Percentiles rank a stretch among this genome's conserved stretches.
Evolutionary conservation across 2,797 vertebrate species (phyloP).

Genomic region (Odontamblyopus rebecca): DNA sequence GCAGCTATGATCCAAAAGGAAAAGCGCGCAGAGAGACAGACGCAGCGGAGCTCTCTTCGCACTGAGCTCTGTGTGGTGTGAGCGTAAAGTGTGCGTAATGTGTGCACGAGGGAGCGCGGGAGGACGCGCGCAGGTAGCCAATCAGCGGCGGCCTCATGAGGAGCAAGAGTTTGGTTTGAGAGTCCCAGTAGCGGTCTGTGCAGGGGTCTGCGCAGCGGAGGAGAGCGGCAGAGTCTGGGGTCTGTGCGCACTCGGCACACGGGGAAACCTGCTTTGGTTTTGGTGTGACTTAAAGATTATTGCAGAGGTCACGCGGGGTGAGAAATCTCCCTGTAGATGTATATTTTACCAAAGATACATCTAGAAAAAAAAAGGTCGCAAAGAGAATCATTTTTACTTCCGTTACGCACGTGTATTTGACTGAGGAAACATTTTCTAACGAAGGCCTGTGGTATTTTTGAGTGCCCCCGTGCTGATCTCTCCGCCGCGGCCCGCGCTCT

Average conservation of each 20-base stretch:
- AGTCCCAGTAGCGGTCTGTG: not conserved
- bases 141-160: constrained; percentile 32
- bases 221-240: not conserved
- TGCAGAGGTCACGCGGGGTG: constrained; percentile 1
- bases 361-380: too few relatives aligned
- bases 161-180: constrained; percentile 2
- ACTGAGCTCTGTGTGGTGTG: not conserved
- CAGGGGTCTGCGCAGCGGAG: not conserved
- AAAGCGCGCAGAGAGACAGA: constrained; percentile 29
- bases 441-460: not conserved
- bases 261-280: not conserved
- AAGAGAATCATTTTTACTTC: not conserved
- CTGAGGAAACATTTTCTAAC: too few relatives aligned
- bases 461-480: too few relatives aligned
- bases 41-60: constrained; percentile 1
- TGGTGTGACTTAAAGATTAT: not conserved
- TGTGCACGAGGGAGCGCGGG: not conserved
- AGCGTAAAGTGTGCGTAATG: not conserved
- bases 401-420: too few relatives aligned
- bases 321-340: not conserved
- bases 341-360: not conserved
- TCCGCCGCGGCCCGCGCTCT: too few relatives aligned
- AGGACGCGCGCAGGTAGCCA: constrained; percentile 52
- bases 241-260: not conserved
- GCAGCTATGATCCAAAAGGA: constrained; percentile 24